Conservation (phyloP, 2,888 invertebrate genomes). For the Melinopterus prodromus region DNA sequence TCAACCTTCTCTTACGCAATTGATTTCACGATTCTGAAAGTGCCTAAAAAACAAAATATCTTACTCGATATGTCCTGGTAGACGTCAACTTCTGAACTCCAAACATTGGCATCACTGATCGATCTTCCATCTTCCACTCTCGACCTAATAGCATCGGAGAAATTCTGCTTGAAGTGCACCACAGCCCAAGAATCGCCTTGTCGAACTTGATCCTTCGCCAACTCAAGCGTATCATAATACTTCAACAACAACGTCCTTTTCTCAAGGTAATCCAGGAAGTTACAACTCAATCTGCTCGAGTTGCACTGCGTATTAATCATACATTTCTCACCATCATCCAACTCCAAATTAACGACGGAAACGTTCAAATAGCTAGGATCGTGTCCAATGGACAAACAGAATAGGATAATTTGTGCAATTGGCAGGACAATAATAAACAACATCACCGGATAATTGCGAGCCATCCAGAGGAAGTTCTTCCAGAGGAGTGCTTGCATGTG, state of each 20-base stretch:
- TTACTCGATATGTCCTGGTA: constrained; percentile 87
- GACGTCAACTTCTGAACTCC: constrained; percentile 73
- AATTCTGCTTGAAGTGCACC: constrained; percentile 78
- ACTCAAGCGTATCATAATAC: constrained; percentile 60
- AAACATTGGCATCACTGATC: constrained; percentile 66
- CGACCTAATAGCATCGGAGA: constrained; percentile 71
- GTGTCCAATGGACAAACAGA: constrained; percentile 89
- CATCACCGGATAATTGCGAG: constrained; percentile 84
- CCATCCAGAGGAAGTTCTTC: constrained; percentile 89
- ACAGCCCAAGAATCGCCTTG: constrained; percentile 81
- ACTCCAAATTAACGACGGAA: constrained; percentile 84
- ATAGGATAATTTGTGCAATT: constrained; percentile 84
- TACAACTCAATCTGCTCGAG: constrained; percentile 76
- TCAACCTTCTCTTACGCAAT: too few species aligned
- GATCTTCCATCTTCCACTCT: constrained; percentile 63
- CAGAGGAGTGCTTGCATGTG: constrained; percentile 81
- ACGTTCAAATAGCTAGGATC: constrained; percentile 80
- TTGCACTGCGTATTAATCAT: constrained; percentile 65
- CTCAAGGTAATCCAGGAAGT: constrained; percentile 75
- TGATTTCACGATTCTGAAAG: too few species aligned
- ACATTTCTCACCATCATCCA: constrained; percentile 55
- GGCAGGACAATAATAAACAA: constrained; percentile 87
- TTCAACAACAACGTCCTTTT: constrained; percentile 71
- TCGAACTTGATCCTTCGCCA: constrained; percentile 72
- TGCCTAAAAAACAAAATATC: constrained; percentile 44